Evolutionary conservation across 2,888 invertebrate genomes (phyloP), one percentile per base, ranked within the genome.

Genomic region (Lymantria monacha): DNA sequence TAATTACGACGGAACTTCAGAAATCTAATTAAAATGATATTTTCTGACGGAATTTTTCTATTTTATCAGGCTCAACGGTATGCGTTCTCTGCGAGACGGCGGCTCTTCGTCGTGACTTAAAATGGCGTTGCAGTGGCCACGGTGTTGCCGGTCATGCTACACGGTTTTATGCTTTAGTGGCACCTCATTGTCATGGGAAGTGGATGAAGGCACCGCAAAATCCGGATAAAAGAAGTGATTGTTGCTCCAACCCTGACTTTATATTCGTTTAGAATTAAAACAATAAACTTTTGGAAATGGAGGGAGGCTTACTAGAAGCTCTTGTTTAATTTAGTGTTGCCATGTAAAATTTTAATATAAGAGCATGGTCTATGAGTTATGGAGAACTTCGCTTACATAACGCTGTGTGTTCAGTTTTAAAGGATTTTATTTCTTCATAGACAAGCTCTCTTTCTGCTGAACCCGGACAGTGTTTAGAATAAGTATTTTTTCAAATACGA

Each of bases 121-220:
- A 95, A 55, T 95, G 95, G 93, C 92, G 96, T 44, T 97, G 97
- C 89, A 94, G 95, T 58, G 97, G 97, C 0, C 97, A 97, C 79
- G 97, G 97, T 0, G 95, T 95, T 2, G 91, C 94, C 31, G 94
- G 94, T 0, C 93, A 95, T 52, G 92, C 94, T 57, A 97, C 97
- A 10, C 92, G 96, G 51, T 97, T 96, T 95, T 95, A 95, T 68
- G 96, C 97, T 36, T 92, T 97, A 33, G 94, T 96, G 44, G 95
- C 95, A n/a, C 95, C 96, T 0, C 96, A 96, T 71, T 97, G 97
- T 83, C 96, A 96, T 73, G 97, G 97, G 38, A 96, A 97, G 79
- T 97, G 97, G 97, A 86, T 95, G 44, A 93, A 97, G 44, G 76
- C 92, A 0, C 83, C 74, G 1, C 70, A 74, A 14, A 75, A 72